phyloP scores from a whole-genome alignment of 2,113 vertebrate species.

The Silurus asotus region DNA sequence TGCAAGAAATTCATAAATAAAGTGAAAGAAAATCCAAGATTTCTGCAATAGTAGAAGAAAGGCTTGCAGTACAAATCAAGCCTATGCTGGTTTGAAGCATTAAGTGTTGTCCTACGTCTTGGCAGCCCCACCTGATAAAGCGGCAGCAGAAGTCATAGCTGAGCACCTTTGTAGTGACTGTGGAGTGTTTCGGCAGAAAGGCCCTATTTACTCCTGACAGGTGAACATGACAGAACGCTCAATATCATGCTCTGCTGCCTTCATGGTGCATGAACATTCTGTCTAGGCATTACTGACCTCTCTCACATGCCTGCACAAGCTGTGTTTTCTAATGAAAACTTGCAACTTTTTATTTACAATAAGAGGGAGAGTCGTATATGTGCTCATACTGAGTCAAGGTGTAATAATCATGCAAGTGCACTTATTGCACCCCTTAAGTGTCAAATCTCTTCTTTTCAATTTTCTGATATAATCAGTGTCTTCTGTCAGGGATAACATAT shows the following conservation, averaged over 20 bases:
- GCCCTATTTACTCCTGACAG: conserved; percentile 52
- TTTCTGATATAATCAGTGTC: not conserved
- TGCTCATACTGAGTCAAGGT: not conserved
- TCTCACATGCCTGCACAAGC: conserved; percentile 15
- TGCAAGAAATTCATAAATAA: not conserved
- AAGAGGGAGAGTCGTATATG: not conserved
- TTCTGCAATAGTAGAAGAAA: not conserved
- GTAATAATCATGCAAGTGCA: not conserved
- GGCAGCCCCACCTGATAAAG: conserved; percentile 47
- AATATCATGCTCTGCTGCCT: conserved; percentile 51
- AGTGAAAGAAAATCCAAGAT: not conserved
- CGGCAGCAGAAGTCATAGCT: conserved; percentile 41
- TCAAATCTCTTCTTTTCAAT: not conserved
- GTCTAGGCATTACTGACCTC: conserved; percentile 10
- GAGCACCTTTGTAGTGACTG: conserved; percentile 30
- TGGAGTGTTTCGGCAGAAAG: conserved; percentile 46
- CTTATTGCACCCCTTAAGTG: not conserved
- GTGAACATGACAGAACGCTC: conserved; percentile 50
- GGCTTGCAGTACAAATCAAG: no score
- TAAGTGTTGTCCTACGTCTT: conserved; percentile 32
- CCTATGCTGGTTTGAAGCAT: conserved; percentile 6
- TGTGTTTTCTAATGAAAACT: conserved; percentile 7
- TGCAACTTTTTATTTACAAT: not conserved
- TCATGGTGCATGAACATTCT: conserved; percentile 44
- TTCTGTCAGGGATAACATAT: not conserved